Evolutionary conservation across 2,113 vertebrate genomes (phyloP).

Genomic region (Oxygymnocypris stewartii): DNA sequence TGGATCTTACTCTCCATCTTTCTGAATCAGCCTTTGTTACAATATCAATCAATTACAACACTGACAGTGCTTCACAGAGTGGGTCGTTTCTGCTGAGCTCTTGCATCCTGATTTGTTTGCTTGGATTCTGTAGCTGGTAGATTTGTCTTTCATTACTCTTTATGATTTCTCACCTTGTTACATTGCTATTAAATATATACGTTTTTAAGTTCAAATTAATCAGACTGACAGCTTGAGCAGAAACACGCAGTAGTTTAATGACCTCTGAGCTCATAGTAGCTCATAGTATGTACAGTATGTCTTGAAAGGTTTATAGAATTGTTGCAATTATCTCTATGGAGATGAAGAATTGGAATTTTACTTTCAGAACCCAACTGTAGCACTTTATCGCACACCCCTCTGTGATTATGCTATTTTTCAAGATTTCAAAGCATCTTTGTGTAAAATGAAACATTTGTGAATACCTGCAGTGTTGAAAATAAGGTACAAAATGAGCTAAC

Average conservation of each 20-base stretch:
- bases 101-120: not conserved
- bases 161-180: not conserved
- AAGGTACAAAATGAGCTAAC: not conserved
- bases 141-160: not conserved
- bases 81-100: too few relatives aligned
- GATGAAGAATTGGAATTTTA: not conserved
- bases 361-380: not conserved
- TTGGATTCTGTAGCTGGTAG: not conserved
- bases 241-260: not conserved
- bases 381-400: not conserved
- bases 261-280: not conserved
- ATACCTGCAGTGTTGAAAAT: not conserved
- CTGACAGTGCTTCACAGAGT: not conserved
- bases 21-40: not conserved
- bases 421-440: not conserved
- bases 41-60: not conserved
- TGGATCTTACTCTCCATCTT: not conserved
- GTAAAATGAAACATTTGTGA: not conserved
- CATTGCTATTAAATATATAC: not conserved
- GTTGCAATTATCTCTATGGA: not conserved
- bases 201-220: not conserved
- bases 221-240: not conserved
- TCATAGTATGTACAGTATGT: not conserved
- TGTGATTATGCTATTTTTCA: not conserved
- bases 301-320: not conserved